A percentile compares a stretch with the other conserved stretches of the same genome.
phyloP scores from a whole-genome alignment of 1,140 invertebrate genomes.

The Drosophila simulans region DNA sequence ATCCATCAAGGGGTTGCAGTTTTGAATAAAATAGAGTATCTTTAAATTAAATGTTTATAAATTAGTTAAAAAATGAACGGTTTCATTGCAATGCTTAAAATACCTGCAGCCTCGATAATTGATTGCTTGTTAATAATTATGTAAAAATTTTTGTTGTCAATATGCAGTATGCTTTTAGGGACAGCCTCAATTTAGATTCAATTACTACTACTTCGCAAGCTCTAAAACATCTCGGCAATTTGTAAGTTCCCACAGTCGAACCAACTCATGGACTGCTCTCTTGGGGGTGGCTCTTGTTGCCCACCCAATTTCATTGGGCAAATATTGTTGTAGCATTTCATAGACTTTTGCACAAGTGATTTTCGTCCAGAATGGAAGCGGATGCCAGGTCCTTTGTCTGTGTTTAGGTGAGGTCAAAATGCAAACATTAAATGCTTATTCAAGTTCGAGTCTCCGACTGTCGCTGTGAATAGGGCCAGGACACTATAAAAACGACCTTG shows the following conservation, averaged over 20 bases:
- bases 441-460: slow-evolving; percentile 39
- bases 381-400: slow-evolving; percentile 43
- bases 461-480: slow-evolving; percentile 45
- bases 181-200: slow-evolving; percentile 14
- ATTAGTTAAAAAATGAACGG: no score
- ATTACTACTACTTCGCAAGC: slow-evolving; percentile 7
- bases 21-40: no score
- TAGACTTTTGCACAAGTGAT: slow-evolving; percentile 68
- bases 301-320: slow-evolving; percentile 64
- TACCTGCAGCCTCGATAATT: no score
- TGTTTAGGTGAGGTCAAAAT: slow-evolving; percentile 58
- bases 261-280: slow-evolving; percentile 27
- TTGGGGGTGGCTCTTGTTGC: slow-evolving; percentile 21
- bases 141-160: neutral
- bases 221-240: slow-evolving; percentile 9
- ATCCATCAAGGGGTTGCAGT: neutral
- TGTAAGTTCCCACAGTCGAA: slow-evolving; percentile 35
- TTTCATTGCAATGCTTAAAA: no score
- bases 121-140: no score
- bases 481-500: slow-evolving; percentile 79
- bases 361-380: slow-evolving; percentile 54
- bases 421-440: slow-evolving; percentile 68
- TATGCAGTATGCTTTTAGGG: neutral
- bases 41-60: no score
- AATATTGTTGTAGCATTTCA: slow-evolving; percentile 76